Base-by-base conservation (phyloP, 2,113 vertebrate genomes). In the Aptenodytes forsteri region DNA sequence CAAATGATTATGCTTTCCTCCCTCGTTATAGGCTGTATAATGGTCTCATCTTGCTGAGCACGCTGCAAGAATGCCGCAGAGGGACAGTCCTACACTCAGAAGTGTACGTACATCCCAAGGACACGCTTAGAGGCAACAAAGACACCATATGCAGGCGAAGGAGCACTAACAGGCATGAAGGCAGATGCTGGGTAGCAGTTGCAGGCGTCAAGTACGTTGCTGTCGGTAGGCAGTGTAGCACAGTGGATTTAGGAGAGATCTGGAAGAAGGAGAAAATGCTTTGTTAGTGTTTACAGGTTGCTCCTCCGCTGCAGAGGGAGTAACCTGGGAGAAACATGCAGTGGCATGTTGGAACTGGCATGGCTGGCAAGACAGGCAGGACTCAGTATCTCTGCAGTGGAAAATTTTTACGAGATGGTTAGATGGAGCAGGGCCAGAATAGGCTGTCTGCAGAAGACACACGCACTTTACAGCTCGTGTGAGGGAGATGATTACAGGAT, bases 61-160 rank as follows among this genome's bases (percentile, higher is more conserved):
- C 1, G 1, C 50, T 36, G 50, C 36, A 73, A 27, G 27, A 54
- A 71, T n/a, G 42, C 52, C 5, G 3, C 22, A 9, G 47, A 84
- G 70, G 77, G 64, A 69, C 76, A 73, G 64, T 32, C 32, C 61
- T 66, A 50, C 0, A 0, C 46, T 89, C 59, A n/a, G 42, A 70
- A 50, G 22, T 1, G 12, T 73, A 66, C 1, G 7, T 10, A 30
- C 54, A 52, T 18, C 80, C 79, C 86, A 84, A 89, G 80, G 85
- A 88, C 85, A 90, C 0, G 1, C 80, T 27, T 5, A 11, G 58
- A 83, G 42, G 49, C 56, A 36, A 88, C 85, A 34, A 16, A 85
- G 82, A 61, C 49, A 59, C 13, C 0, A 0, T 3, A 19, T 1
- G 2, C n/a, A 54, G 32, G 44, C 2, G 2, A 44, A 65, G 32